Evolutionary conservation across 2,113 vertebrate species (phyloP).

Genomic region (Microtus ochrogaster): DNA sequence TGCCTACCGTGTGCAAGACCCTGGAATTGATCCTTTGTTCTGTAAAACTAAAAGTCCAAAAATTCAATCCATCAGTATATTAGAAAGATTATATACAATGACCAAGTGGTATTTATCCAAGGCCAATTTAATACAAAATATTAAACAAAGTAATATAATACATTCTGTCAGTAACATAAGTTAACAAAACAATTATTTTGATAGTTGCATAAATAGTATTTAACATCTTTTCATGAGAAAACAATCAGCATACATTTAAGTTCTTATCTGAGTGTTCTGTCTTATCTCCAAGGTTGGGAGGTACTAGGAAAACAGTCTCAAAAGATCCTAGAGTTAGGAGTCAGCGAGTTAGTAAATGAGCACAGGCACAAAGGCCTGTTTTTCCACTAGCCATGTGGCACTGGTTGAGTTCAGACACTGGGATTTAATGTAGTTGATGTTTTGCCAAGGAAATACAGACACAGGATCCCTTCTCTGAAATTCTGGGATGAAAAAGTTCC

Average conservation of each 20-base stretch:
- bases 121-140: slow-evolving; percentile 29
- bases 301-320: background rate
- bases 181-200: background rate
- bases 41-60: background rate
- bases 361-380: background rate
- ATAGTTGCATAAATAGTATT: background rate
- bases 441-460: background rate
- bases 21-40: background rate
- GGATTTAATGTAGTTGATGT: background rate
- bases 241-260: background rate
- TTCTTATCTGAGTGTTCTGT: background rate
- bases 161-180: background rate
- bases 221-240: slow-evolving; percentile 39
- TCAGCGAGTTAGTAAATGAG: background rate
- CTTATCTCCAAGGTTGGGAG: background rate
- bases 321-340: background rate
- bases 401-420: background rate
- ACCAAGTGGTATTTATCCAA: background rate
- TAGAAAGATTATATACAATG: background rate
- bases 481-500: slow-evolving; percentile 33
- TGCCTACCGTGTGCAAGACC: background rate
- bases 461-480: background rate
- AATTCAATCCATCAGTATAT: background rate
- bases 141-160: background rate
- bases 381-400: background rate